Conservation (phyloP, 2,113 vertebrate genomes). For the Crocuta crocuta region DNA sequence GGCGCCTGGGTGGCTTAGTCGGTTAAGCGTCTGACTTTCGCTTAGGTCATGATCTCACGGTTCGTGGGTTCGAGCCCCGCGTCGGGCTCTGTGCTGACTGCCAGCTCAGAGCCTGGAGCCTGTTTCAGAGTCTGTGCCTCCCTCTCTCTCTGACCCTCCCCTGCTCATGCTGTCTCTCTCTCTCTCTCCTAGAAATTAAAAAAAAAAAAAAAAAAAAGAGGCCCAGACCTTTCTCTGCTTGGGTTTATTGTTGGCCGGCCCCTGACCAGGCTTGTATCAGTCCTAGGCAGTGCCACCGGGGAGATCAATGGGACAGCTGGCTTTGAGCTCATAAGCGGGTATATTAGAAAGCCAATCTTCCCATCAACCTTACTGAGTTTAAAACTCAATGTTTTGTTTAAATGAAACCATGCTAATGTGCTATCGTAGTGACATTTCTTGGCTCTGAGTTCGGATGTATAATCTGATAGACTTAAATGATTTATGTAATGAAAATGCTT, state of each 20-base stretch:
- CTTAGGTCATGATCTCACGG: too few species aligned
- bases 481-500: not conserved
- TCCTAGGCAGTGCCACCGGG: not conserved
- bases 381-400: not conserved
- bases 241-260: not conserved
- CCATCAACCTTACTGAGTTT: not conserved
- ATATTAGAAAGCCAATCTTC: not conserved
- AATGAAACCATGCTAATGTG: not conserved
- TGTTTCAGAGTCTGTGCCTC: too few species aligned
- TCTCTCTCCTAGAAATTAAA: too few species aligned
- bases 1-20: too few species aligned
- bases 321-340: not conserved
- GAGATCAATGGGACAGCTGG: not conserved
- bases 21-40: too few species aligned
- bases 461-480: slow-evolving; percentile 21
- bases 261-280: not conserved
- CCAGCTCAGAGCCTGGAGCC: too few species aligned
- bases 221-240: not conserved
- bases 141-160: too few species aligned
- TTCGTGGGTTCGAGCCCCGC: too few species aligned
- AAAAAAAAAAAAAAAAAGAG: too few species aligned
- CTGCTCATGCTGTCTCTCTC: too few species aligned
- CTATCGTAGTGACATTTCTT: not conserved
- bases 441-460: not conserved
- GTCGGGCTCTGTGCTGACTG: too few species aligned